Evolutionary conservation across 1,140 invertebrate species (phyloP).

Genomic region (Muscidifurax raptorellus): DNA sequence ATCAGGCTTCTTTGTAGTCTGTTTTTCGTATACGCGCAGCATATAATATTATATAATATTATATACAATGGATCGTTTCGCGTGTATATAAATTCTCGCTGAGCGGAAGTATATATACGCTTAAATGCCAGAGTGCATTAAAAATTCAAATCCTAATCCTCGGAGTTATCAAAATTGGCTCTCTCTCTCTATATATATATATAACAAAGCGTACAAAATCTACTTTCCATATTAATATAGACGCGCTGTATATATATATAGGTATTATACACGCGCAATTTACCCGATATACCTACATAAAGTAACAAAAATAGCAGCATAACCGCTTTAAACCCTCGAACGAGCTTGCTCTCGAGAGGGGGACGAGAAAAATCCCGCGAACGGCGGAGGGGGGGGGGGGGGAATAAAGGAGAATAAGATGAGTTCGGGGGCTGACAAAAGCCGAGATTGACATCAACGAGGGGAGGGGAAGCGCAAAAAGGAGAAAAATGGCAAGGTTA

Average conservation of each 20-base stretch:
- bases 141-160: neutral
- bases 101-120: no score
- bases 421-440: slow-evolving; percentile 10
- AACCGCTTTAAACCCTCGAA: slow-evolving; percentile 16
- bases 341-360: no score
- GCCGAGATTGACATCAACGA: slow-evolving; percentile 28
- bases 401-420: slow-evolving; percentile 32
- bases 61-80: no score
- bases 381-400: no score
- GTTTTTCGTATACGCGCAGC: no score
- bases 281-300: neutral
- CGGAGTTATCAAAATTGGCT: neutral
- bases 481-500: slow-evolving; percentile 40
- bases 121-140: neutral
- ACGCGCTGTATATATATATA: neutral
- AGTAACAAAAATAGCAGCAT: neutral
- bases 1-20: neutral
- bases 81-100: no score
- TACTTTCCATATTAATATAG: neutral
- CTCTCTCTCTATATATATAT: no score
- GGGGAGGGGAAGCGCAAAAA: neutral
- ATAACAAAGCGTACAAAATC: neutral
- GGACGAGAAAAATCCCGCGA: neutral
- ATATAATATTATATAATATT: no score
- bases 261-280: neutral